phyloP scores from a whole-genome alignment of 2,888 invertebrate genomes.

The Agriopis marginaria region DNA sequence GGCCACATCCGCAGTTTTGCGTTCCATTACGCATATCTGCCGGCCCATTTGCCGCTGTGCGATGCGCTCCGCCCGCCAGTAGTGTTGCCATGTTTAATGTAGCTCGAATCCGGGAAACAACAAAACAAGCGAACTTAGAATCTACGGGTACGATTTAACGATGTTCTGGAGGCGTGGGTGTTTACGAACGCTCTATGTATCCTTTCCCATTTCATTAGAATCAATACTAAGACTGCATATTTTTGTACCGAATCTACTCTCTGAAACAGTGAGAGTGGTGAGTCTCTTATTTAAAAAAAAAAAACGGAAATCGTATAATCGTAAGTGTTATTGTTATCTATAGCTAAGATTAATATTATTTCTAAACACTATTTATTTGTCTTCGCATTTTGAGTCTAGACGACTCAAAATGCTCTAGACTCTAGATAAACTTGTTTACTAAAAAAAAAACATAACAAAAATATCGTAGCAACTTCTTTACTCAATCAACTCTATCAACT shows the following conservation, averaged over 20 bases:
- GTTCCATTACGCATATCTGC: constrained; percentile 66
- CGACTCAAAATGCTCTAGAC: too few species aligned
- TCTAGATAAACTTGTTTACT: too few species aligned
- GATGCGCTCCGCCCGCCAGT: constrained; percentile 25
- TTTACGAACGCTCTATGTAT: background rate
- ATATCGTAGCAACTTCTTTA: too few species aligned
- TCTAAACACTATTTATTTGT: too few species aligned
- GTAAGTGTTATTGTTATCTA: too few species aligned
- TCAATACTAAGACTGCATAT: background rate
- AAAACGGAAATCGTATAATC: too few species aligned
- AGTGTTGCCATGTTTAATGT: constrained; percentile 34
- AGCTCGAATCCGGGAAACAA: constrained; percentile 18
- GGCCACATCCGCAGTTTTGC: constrained; percentile 62
- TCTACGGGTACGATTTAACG: constrained; percentile 11
- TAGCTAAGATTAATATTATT: background rate
- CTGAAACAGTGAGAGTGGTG: too few species aligned
- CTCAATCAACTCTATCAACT: too few species aligned
- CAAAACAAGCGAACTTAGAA: background rate
- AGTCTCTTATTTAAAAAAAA: too few species aligned
- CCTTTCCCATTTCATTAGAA: background rate
- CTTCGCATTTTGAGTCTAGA: background rate
- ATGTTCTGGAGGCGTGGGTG: background rate
- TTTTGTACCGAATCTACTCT: background rate
- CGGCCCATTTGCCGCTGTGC: constrained; percentile 54
- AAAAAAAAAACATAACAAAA: too few species aligned